phyloP scores from a whole-genome alignment of 2,797 vertebrate species.

The Clarias fuscus region DNA sequence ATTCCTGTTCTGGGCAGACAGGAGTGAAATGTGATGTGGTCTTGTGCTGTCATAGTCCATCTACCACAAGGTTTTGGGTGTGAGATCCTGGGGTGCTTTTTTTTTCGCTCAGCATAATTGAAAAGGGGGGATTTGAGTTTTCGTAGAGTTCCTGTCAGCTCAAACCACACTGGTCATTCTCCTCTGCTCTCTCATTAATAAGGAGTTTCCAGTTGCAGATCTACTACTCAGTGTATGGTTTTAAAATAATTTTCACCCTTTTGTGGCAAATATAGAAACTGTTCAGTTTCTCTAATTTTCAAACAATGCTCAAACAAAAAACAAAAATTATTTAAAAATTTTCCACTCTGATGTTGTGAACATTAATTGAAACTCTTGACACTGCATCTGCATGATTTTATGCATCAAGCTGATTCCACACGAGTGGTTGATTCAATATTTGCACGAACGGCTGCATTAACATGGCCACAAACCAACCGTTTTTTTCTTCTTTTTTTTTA shows the following conservation, averaged over 20 bases:
- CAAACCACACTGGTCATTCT: not conserved
- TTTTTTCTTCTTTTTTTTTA: not conserved
- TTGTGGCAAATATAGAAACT: not conserved
- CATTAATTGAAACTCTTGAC: not conserved
- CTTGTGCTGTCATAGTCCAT: not conserved
- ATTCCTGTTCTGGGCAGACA: not conserved
- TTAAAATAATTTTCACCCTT: not conserved
- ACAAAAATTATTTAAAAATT: not conserved
- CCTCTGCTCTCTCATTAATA: not conserved
- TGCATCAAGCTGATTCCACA: not conserved
- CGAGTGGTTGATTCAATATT: not conserved
- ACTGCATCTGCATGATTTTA: not conserved
- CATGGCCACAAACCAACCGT: not conserved
- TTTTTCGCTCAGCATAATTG: not conserved
- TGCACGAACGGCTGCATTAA: not conserved
- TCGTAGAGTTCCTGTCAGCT: not conserved
- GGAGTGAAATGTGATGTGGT: not conserved
- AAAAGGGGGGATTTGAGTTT: too few relatives aligned
- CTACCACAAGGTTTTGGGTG: not conserved
- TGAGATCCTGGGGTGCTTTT: not conserved
- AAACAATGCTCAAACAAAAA: not conserved
- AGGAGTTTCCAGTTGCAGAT: not conserved
- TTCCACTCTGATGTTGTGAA: not conserved
- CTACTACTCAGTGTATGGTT: not conserved
- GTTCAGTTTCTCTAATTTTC: not conserved